phyloP scores from a whole-genome alignment of 2,113 vertebrate species.

The Calyptomena viridis region DNA sequence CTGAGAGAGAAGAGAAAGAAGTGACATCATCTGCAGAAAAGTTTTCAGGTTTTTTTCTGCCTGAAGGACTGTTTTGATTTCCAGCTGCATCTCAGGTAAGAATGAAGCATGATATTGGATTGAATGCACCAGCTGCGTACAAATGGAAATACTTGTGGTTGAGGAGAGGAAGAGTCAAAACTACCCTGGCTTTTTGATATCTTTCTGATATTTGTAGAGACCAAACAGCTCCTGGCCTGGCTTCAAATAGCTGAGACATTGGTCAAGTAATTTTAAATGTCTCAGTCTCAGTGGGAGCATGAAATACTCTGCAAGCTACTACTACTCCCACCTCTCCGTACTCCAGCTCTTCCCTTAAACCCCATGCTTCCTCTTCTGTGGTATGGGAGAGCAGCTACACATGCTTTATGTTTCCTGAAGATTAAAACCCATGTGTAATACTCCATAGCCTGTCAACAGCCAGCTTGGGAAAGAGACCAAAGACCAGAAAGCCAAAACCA shows the following conservation, averaged over 20 bases:
- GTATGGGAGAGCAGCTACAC: background rate
- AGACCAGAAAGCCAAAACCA: slow-evolving; percentile 23
- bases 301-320: background rate
- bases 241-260: background rate
- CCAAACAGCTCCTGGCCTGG: background rate
- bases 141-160: background rate
- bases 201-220: background rate
- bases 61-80: slow-evolving; percentile 13
- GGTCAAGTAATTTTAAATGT: background rate
- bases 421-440: slow-evolving; percentile 41
- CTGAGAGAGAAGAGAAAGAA: background rate
- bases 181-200: background rate
- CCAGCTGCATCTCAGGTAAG: slow-evolving; percentile 29
- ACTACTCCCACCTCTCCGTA: background rate
- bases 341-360: background rate
- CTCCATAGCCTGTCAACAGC: slow-evolving; percentile 43
- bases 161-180: background rate
- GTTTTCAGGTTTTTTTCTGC: background rate
- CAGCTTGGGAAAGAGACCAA: slow-evolving; percentile 33
- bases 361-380: background rate
- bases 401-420: slow-evolving; percentile 52
- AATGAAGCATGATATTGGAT: background rate
- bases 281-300: background rate
- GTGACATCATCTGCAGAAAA: background rate
- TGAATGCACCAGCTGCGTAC: background rate